Conservation (phyloP, 2,113 vertebrate species). For the Centropus unirufus region DNA sequence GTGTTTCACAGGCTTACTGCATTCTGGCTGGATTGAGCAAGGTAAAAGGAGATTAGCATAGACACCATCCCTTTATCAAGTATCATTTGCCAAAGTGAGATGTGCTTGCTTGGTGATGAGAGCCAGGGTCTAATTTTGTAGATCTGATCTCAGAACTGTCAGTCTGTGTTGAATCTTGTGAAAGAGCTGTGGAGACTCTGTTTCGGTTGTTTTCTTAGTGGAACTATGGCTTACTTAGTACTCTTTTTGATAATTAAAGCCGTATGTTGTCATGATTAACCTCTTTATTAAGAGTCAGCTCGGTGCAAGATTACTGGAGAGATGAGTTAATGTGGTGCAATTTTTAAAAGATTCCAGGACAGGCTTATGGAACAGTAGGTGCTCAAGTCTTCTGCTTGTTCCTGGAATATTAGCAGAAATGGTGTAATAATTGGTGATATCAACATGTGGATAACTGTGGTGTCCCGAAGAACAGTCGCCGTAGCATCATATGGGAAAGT, state of each 20-base stretch:
- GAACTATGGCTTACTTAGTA: background rate
- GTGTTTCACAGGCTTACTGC: background rate
- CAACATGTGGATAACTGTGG: background rate
- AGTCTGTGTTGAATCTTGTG: background rate
- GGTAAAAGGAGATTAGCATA: background rate
- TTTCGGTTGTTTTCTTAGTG: background rate
- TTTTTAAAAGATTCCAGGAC: background rate
- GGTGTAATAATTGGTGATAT: background rate
- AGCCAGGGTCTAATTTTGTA: slow-evolving; percentile 23
- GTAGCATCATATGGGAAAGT: background rate
- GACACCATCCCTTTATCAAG: background rate
- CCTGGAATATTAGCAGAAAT: background rate
- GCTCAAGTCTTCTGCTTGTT: background rate
- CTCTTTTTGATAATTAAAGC: background rate
- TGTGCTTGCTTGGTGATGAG: background rate
- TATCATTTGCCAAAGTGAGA: background rate
- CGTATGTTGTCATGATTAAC: background rate
- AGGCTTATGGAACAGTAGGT: background rate
- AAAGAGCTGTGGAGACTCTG: background rate
- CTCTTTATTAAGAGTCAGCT: background rate
- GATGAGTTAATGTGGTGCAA: background rate
- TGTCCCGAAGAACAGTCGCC: background rate
- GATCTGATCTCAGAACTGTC: background rate
- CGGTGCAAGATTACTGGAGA: background rate
- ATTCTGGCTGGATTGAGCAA: background rate